Conservation (phyloP, 2,113 vertebrate genomes). For the Ameiurus melas region DNA sequence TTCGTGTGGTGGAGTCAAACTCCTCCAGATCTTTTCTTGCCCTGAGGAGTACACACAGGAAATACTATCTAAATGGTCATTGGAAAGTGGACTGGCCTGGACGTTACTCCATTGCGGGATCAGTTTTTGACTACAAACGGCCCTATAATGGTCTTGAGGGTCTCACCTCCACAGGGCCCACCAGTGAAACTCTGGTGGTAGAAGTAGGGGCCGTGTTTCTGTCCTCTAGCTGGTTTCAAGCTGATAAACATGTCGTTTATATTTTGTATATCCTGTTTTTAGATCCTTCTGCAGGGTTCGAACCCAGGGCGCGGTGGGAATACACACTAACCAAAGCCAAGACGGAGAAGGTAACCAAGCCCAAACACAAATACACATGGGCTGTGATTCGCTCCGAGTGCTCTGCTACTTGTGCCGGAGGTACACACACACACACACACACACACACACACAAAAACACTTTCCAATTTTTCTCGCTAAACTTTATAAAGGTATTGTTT, state of each 20-base stretch:
- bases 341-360: conserved; percentile 60
- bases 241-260: too few relatives aligned
- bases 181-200: conserved; percentile 81
- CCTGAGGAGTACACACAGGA: conserved; percentile 72
- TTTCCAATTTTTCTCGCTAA: neutral
- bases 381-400: conserved; percentile 79
- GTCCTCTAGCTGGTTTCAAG: neutral
- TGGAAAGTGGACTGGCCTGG: conserved; percentile 88
- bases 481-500: neutral
- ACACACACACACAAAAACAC: neutral
- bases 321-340: conserved; percentile 72
- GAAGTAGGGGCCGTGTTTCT: conserved; percentile 70
- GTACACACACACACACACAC: conserved; percentile 58
- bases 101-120: conserved; percentile 77
- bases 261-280: conserved; percentile 1
- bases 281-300: conserved; percentile 84
- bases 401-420: conserved; percentile 82
- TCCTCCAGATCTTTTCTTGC: conserved; percentile 82
- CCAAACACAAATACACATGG: conserved; percentile 81
- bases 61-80: conserved; percentile 82
- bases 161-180: conserved; percentile 79
- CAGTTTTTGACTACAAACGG: conserved; percentile 82
- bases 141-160: conserved; percentile 80
- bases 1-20: conserved; percentile 78
- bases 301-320: conserved; percentile 86